Percentiles rank a stretch among this genome's conserved stretches.
Conservation (phyloP, 2,888 invertebrate species). For the Drosophila siamana region DNA sequence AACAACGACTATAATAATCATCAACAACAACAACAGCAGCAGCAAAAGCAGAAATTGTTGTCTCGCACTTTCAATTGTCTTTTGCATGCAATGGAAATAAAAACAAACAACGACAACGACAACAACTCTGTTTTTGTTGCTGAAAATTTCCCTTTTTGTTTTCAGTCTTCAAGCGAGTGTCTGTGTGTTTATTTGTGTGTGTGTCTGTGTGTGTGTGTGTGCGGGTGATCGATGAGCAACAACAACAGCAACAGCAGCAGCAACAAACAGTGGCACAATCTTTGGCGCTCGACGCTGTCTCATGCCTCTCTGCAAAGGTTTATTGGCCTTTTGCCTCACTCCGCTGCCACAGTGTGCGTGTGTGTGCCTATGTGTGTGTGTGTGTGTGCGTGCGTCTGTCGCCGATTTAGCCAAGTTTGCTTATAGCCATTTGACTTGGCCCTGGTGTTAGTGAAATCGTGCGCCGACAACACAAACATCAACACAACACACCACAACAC, state of each 20-base stretch:
- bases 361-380: constrained; percentile 38
- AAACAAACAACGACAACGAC: constrained; percentile 6
- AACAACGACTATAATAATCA: constrained; percentile 5
- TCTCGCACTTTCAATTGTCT: constrained; percentile 74
- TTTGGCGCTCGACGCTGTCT: constrained; percentile 42
- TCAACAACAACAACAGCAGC: constrained; percentile 14
- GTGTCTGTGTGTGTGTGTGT: constrained; percentile 29
- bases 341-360: constrained; percentile 27
- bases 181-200: constrained; percentile 6
- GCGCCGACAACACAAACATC: constrained; percentile 30
- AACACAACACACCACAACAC: constrained; percentile 46
- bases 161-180: constrained; percentile 21
- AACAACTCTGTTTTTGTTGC: constrained; percentile 20
- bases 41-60: constrained; percentile 33
- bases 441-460: constrained; percentile 51
- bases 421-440: constrained; percentile 51
- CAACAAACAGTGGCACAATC: constrained; percentile 51
- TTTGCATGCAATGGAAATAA: constrained; percentile 42
- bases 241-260: constrained; percentile 26
- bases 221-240: constrained; percentile 70
- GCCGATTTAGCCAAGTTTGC: constrained; percentile 62
- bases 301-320: constrained; percentile 62
- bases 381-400: constrained; percentile 50
- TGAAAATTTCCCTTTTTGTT: constrained; percentile 70
- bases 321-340: constrained; percentile 76